These are phyloP conservation scores for Gnathonemus echidnorhynchus DNA, from an alignment of 2,113 vertebrate genomes.

Conservation along the genomic window DNA sequence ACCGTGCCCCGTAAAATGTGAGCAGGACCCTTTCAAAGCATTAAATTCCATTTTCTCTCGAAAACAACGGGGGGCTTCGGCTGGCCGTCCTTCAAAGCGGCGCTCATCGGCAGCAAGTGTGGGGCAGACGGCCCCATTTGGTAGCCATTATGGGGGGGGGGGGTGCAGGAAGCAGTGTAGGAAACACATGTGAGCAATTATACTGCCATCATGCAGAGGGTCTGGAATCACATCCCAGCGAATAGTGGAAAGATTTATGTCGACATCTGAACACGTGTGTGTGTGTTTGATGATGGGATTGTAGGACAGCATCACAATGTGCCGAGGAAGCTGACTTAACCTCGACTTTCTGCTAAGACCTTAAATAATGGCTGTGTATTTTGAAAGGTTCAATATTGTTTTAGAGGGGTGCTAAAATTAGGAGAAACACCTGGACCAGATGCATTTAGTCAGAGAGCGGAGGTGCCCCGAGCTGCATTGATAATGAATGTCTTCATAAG, in stretches of 20 bases:
- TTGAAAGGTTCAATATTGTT: background rate
- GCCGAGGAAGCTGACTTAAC: background rate
- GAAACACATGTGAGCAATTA: conserved; percentile 10
- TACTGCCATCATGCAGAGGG: background rate
- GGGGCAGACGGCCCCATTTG: conserved; percentile 9
- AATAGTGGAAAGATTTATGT: background rate
- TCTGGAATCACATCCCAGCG: background rate
- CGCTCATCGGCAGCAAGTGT: background rate
- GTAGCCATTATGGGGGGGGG: conserved; percentile 1
- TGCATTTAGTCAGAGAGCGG: background rate
- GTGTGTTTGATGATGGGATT: background rate
- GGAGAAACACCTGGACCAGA: background rate
- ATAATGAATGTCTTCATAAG: background rate
- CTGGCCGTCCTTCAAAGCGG: background rate
- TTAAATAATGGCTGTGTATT: background rate
- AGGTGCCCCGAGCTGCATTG: background rate
- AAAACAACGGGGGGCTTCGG: background rate
- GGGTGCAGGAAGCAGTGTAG: background rate
- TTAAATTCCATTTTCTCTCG: background rate
- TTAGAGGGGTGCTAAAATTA: background rate
- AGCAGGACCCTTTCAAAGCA: background rate
- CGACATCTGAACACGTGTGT: background rate
- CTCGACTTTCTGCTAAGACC: background rate
- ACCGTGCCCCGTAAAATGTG: background rate
- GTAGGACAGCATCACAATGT: background rate